phyloP scores from a whole-genome alignment of 2,797 vertebrate species.

The Mycteria americana region DNA sequence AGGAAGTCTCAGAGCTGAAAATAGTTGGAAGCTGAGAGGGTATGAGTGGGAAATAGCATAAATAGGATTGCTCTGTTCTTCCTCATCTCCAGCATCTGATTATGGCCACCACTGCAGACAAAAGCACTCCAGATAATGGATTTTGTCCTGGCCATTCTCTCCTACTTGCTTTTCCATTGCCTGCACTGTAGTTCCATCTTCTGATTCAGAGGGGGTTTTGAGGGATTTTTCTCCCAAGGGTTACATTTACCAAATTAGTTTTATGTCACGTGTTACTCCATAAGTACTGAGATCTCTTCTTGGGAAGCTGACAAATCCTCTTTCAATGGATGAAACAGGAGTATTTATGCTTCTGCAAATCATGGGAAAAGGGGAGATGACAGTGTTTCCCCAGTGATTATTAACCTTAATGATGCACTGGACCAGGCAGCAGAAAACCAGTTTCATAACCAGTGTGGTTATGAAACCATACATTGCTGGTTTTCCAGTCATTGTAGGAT shows the following conservation, averaged over 20 bases:
- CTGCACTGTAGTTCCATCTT: not conserved
- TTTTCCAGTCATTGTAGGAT: not conserved
- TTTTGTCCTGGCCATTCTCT: not conserved
- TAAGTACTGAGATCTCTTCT: not conserved
- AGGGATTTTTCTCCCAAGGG: not conserved
- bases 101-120: not conserved
- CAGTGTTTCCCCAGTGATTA: not conserved
- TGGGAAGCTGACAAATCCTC: slow-evolving; percentile 8
- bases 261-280: not conserved
- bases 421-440: not conserved
- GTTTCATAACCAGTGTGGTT: not conserved
- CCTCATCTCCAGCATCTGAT: not conserved
- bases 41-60: not conserved
- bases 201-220: not conserved
- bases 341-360: not conserved
- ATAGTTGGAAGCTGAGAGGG: not conserved
- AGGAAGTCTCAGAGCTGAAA: slow-evolving; percentile 23
- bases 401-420: not conserved
- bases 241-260: not conserved
- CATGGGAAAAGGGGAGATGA: not conserved
- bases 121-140: not conserved
- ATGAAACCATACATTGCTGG: not conserved
- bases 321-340: not conserved
- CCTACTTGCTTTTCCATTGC: not conserved
- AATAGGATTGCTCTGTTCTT: not conserved